A percentile compares a stretch with the other conserved stretches of the same genome.
These are phyloP conservation scores for Oeneis ivallda DNA, from an alignment of 2,888 invertebrate genomes.

Conservation along the genomic window DNA sequence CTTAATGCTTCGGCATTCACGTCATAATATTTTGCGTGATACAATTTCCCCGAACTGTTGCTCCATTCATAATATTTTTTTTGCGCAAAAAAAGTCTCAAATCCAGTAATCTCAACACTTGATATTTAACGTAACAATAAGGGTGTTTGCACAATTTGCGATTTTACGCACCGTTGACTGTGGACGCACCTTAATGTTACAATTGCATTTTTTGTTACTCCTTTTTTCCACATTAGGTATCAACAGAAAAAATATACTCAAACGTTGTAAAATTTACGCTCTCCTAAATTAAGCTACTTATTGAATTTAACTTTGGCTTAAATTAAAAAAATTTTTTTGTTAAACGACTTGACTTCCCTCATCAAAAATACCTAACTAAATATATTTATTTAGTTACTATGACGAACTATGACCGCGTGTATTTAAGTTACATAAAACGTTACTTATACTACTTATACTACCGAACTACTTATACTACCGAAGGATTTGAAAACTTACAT, in stretches of 20 bases:
- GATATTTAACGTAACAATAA: slow-evolving; percentile 37
- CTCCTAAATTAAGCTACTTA: neutral
- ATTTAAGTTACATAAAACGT: too few relatives aligned
- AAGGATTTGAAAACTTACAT: too few relatives aligned
- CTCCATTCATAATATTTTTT: slow-evolving; percentile 20
- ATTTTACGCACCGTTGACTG: slow-evolving; percentile 38
- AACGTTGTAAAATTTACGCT: slow-evolving; percentile 9
- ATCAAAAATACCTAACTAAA: too few relatives aligned
- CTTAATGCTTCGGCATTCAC: slow-evolving; percentile 20
- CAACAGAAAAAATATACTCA: neutral
- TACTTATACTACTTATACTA: too few relatives aligned
- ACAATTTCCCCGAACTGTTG: slow-evolving; percentile 19
- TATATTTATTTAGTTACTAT: too few relatives aligned
- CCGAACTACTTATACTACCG: too few relatives aligned
- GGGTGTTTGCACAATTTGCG: slow-evolving; percentile 47
- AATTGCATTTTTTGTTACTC: slow-evolving; percentile 12
- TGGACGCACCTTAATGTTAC: slow-evolving; percentile 15
- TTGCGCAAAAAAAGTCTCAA: slow-evolving; percentile 19
- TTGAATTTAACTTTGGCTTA: too few relatives aligned
- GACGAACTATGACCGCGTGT: too few relatives aligned
- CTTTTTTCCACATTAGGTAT: neutral
- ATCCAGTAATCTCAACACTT: slow-evolving; percentile 27
- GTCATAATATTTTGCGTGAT: slow-evolving; percentile 35
- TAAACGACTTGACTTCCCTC: too few relatives aligned
- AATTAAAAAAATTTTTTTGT: too few relatives aligned